phyloP scores from a whole-genome alignment of 2,797 vertebrate genomes.

The Cyprinella venusta region DNA sequence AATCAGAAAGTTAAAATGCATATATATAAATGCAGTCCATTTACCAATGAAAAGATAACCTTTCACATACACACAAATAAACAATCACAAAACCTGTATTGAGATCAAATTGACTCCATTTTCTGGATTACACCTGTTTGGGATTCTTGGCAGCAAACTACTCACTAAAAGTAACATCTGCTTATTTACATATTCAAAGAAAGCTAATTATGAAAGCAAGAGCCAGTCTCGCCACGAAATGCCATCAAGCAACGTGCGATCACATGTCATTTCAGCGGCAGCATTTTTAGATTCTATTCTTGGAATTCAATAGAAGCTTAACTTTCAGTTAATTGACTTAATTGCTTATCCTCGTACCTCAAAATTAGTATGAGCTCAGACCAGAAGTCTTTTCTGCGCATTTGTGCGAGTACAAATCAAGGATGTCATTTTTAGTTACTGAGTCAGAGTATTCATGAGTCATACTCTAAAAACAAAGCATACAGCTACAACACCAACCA shows the following conservation, averaged over 20 bases:
- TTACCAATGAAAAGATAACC: not conserved
- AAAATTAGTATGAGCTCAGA: constrained; percentile 42
- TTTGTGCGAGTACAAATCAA: constrained; percentile 36
- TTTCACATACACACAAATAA: not conserved
- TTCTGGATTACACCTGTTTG: constrained; percentile 30
- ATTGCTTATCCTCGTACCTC: constrained; percentile 38
- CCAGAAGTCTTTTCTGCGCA: constrained; percentile 37
- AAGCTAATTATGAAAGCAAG: constrained; percentile 29
- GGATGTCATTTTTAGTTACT: constrained; percentile 39
- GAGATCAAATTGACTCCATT: constrained; percentile 4
- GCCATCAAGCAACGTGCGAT: not conserved
- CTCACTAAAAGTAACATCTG: constrained; percentile 38
- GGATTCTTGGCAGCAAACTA: constrained; percentile 26
- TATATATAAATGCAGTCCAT: too few relatives aligned
- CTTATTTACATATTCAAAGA: constrained; percentile 45
- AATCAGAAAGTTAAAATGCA: too few relatives aligned
- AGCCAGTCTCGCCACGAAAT: constrained; percentile 17
- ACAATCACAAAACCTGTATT: not conserved
- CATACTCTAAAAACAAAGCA: constrained; percentile 21
- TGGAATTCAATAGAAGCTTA: constrained; percentile 37
- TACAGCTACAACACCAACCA: not conserved
- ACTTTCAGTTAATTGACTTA: constrained; percentile 46
- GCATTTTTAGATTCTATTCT: constrained; percentile 32
- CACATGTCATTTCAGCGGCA: constrained; percentile 22
- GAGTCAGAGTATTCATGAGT: constrained; percentile 36